These are phyloP conservation scores for Epinotia demarniana DNA, from an alignment of 2,888 invertebrate species.

Conservation along the genomic window DNA sequence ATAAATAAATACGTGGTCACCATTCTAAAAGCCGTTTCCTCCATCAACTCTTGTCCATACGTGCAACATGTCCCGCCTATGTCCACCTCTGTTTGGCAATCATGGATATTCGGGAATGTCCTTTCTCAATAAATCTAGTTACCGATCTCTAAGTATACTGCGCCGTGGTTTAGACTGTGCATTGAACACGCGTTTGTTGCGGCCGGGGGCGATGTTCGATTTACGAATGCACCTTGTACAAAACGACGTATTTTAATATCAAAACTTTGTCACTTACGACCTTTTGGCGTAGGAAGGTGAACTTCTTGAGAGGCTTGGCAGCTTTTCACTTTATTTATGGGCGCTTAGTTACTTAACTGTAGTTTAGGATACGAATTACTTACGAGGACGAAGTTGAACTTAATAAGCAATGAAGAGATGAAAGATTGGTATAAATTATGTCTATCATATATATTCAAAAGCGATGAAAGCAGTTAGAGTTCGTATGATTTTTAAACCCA, in stretches of 20 bases:
- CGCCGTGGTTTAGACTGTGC: conserved; percentile 19
- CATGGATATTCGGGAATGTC: too few species aligned
- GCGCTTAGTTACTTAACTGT: not conserved
- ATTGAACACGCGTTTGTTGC: conserved; percentile 35
- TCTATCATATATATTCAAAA: too few species aligned
- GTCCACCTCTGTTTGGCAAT: too few species aligned
- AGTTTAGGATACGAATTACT: not conserved
- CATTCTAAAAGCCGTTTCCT: too few species aligned
- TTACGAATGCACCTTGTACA: conserved; percentile 16
- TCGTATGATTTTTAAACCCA: too few species aligned
- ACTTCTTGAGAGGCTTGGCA: not conserved
- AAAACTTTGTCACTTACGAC: not conserved
- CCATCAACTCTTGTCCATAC: too few species aligned
- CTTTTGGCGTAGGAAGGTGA: not conserved
- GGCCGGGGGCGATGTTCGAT: conserved; percentile 37
- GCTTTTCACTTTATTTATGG: conserved; percentile 24
- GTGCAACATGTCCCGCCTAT: too few species aligned
- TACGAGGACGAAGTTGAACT: not conserved
- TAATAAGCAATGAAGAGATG: not conserved
- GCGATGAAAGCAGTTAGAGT: too few species aligned
- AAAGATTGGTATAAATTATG: too few species aligned
- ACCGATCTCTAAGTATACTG: not conserved
- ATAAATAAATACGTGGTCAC: too few species aligned
- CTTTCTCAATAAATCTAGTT: too few species aligned
- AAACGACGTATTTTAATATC: not conserved